These are phyloP conservation scores for Falco rusticolus DNA, from an alignment of 2,797 vertebrate genomes.

Conservation along the genomic window DNA sequence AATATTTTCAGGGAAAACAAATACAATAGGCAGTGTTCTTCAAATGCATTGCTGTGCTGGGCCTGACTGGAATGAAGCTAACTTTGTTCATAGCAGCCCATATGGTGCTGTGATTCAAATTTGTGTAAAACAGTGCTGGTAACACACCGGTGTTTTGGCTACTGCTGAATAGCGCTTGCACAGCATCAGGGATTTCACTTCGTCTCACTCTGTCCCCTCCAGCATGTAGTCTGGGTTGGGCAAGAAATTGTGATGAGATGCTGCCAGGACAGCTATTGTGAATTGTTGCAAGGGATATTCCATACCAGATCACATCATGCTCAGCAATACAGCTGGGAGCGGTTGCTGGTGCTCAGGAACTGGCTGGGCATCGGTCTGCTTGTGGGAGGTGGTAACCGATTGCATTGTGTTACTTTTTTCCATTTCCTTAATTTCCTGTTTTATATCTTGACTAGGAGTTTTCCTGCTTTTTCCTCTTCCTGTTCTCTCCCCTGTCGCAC, in stretches of 20 bases:
- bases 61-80: neutral
- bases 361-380: fast-evolving
- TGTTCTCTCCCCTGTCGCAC: fast-evolving
- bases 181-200: neutral
- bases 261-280: neutral
- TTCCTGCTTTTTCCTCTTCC: neutral
- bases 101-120: neutral
- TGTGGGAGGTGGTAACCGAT: neutral
- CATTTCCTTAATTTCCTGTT: neutral
- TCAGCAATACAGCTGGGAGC: neutral
- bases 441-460: neutral
- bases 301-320: too few species aligned
- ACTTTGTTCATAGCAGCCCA: neutral
- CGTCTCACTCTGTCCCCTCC: neutral
- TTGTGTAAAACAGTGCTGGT: neutral
- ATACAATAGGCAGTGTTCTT: neutral
- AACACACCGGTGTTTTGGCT: neutral
- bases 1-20: neutral
- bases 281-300: neutral
- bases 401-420: neutral
- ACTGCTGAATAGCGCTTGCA: neutral
- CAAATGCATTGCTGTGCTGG: neutral
- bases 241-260: neutral
- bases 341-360: neutral
- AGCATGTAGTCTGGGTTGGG: neutral